Evolutionary conservation across 2,888 invertebrate genomes (phyloP), one percentile per base, ranked within the genome.

Genomic region (Tholera decimalis): DNA sequence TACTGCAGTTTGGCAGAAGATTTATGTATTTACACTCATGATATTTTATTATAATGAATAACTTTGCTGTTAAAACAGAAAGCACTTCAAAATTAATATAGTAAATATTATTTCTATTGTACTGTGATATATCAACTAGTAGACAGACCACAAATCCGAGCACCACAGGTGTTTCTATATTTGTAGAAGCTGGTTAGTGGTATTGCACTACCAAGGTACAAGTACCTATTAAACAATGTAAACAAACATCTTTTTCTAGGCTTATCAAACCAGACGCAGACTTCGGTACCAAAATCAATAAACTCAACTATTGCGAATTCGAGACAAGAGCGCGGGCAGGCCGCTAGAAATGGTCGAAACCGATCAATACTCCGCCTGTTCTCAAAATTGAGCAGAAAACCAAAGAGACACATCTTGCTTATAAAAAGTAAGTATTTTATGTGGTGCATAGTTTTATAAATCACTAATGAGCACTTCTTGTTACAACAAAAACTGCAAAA

Each of bases 361-460:
- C 49, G 18, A 47, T 66, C 66, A 66, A 41, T 67, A 53, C 18
- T 28, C 26, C 13, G 22, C 18, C 15, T 39, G n/a, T 46, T 62
- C 20, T 15, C 24, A 30, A 39, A 62, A 26, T 11, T n/a, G 15
- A 33, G 30, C 2, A 1, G 15, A 15, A 3, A 37, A 0, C 11
- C 43, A 22, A 18, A 22, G 4, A n/a, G 1, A 5, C 8, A 11
- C 11, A 0, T n/a, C 35, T 24, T 24, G 9, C 9, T 28, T 9
- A n/a, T 33, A 30, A 24, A 0, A 5, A 18, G 22, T 18, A 11
- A 15, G 9, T 0, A 43, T 43, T 15, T 24, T 11, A 22, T 11
- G 8, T 15, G 9, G 2, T 20, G 26, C 8, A 2, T 0, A n/a
- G n/a, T n/a, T 37, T 11, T 7, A 44, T n/a, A 30, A 26, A 43